Percentiles rank a stretch among this genome's conserved stretches.
phyloP scores from a whole-genome alignment of 35 echinoderm and acorn worm genomes.

The Heliocidaris erythrogramma region DNA sequence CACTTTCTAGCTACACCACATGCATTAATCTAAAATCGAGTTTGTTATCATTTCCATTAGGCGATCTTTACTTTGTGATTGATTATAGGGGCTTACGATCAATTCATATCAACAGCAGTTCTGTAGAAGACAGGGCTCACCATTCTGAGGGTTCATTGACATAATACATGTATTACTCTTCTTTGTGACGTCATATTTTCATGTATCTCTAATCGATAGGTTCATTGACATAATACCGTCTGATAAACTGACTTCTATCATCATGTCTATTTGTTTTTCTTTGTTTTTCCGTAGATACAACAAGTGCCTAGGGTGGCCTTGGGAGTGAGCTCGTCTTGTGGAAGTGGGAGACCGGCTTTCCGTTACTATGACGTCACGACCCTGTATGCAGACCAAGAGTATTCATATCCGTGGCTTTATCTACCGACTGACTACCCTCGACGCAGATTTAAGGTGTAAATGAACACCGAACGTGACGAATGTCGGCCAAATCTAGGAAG shows the following conservation, averaged over 20 bases:
- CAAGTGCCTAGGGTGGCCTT: neutral
- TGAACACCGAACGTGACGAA: neutral
- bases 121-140: too few species aligned
- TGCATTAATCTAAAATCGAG: too few species aligned
- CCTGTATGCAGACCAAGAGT: neutral
- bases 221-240: neutral
- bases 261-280: neutral
- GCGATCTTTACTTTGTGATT: too few species aligned
- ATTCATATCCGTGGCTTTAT: neutral
- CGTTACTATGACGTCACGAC: neutral
- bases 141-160: neutral
- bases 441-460: neutral
- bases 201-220: neutral
- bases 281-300: neutral
- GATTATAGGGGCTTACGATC: too few species aligned
- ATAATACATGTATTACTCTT: neutral
- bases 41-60: too few species aligned
- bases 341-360: conserved; percentile 7
- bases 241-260: neutral
- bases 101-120: too few species aligned
- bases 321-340: neutral
- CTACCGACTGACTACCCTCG: neutral
- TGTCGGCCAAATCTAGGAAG: neutral
- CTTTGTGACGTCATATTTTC: neutral
- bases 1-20: too few species aligned